Conservation (phyloP, 2,113 vertebrate genomes). For the Chloebia gouldiae region DNA sequence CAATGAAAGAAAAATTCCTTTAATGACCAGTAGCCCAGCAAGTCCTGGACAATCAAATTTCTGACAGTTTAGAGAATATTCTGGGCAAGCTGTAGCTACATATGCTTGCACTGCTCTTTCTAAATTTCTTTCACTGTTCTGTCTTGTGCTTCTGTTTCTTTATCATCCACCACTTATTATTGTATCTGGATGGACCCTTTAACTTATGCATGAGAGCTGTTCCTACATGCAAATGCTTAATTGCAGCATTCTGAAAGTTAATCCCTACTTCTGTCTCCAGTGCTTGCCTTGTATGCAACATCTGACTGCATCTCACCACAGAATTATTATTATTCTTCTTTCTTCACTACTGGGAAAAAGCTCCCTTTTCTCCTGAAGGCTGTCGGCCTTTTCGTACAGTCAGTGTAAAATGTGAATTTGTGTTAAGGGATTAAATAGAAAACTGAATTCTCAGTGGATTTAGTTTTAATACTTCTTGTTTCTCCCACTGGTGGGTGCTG, state of each 20-base stretch:
- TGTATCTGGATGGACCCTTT: background rate
- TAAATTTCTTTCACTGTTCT: background rate
- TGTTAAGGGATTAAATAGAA: background rate
- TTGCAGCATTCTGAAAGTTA: background rate
- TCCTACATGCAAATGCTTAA: background rate
- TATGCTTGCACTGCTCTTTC: background rate
- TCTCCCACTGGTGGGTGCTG: background rate
- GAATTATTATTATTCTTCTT: background rate
- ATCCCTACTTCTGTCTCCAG: background rate
- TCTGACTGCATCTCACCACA: background rate
- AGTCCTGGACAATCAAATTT: background rate
- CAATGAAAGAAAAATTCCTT: background rate
- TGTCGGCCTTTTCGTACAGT: background rate
- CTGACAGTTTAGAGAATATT: background rate
- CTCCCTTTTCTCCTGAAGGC: background rate
- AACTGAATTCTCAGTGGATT: background rate
- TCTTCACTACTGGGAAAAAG: background rate
- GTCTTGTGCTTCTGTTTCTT: background rate
- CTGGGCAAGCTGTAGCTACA: background rate
- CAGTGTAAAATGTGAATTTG: background rate
- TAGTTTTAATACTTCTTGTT: background rate
- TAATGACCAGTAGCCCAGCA: background rate
- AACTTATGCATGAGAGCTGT: background rate
- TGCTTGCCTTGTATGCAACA: background rate
- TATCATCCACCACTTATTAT: background rate